These are phyloP conservation scores for Hipposideros armiger DNA, from an alignment of 2,113 vertebrate species.

Conservation along the genomic window DNA sequence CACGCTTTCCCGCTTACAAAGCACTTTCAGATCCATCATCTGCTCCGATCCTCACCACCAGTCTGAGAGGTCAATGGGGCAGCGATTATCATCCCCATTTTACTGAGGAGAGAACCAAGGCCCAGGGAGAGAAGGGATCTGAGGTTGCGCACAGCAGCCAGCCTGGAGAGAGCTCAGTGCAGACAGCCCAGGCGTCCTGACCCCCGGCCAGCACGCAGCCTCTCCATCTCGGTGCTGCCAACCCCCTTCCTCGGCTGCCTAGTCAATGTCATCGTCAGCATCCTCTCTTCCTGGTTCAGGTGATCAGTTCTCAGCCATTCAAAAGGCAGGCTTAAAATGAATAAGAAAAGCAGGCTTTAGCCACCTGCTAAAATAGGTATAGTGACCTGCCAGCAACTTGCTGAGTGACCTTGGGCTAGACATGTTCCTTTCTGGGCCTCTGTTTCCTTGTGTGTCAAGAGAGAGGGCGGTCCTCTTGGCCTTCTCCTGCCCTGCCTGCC, in stretches of 20 bases:
- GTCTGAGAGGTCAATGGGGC: neutral
- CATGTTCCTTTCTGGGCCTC: neutral
- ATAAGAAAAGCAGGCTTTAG: neutral
- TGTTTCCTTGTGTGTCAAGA: neutral
- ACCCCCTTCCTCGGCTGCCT: neutral
- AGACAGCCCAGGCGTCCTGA: neutral
- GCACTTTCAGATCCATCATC: slow-evolving; percentile 72
- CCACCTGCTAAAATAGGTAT: neutral
- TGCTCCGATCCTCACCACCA: neutral
- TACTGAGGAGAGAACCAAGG: neutral
- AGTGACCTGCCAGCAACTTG: neutral
- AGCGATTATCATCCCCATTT: neutral
- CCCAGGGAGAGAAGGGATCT: neutral
- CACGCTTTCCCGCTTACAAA: slow-evolving; percentile 65
- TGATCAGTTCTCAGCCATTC: neutral
- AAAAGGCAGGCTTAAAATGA: slow-evolving; percentile 33
- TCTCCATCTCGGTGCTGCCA: fast-evolving
- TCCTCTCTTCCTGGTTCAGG: neutral
- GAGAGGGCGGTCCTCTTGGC: neutral
- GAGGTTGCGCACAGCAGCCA: fast-evolving
- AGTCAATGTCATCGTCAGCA: fast-evolving
- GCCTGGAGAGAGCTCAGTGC: fast-evolving
- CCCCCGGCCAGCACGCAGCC: fast-evolving
- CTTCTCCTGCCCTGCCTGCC: neutral
- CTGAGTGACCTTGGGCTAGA: slow-evolving; percentile 13